Conservation (phyloP, 1,140 invertebrate genomes). For the Drosophila chauvacae region DNA sequence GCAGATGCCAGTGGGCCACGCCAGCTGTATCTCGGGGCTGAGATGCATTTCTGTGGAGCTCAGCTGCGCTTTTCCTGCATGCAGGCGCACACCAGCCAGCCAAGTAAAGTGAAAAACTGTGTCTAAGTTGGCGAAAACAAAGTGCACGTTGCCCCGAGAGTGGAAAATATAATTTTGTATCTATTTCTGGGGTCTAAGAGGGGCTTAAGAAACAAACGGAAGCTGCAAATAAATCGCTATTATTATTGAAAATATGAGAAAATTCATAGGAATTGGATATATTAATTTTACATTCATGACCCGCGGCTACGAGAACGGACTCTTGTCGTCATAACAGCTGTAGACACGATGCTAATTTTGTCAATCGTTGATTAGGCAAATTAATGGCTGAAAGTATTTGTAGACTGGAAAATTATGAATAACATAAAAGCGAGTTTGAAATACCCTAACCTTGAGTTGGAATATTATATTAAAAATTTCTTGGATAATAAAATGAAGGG, state of each 20-base stretch:
- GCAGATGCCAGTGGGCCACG: constrained; percentile 63
- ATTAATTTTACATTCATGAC: not conserved
- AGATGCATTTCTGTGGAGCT: constrained; percentile 56
- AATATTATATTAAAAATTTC: not conserved
- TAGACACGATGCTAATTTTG: constrained; percentile 11
- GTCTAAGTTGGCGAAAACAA: constrained; percentile 26
- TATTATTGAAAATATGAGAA: not conserved
- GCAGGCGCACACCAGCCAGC: constrained; percentile 25
- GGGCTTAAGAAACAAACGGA: not conserved
- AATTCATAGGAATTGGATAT: not conserved
- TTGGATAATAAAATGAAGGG: not conserved
- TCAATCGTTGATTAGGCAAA: constrained; percentile 14
- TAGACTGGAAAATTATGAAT: not conserved
- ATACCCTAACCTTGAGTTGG: not conserved
- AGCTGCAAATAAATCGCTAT: not conserved
- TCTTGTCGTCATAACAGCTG: constrained; percentile 7
- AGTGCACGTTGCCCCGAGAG: constrained; percentile 12
- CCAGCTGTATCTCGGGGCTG: constrained; percentile 48
- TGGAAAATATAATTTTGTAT: not conserved
- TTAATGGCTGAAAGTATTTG: constrained; percentile 15
- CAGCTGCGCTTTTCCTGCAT: constrained; percentile 51
- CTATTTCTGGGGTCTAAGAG: not conserved
- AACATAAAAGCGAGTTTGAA: not conserved
- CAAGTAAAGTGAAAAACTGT: constrained; percentile 72
- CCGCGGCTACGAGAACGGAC: too few species aligned